These are phyloP conservation scores for Polylopha cassiicola DNA, from an alignment of 2,888 invertebrate genomes.

Conservation along the genomic window DNA sequence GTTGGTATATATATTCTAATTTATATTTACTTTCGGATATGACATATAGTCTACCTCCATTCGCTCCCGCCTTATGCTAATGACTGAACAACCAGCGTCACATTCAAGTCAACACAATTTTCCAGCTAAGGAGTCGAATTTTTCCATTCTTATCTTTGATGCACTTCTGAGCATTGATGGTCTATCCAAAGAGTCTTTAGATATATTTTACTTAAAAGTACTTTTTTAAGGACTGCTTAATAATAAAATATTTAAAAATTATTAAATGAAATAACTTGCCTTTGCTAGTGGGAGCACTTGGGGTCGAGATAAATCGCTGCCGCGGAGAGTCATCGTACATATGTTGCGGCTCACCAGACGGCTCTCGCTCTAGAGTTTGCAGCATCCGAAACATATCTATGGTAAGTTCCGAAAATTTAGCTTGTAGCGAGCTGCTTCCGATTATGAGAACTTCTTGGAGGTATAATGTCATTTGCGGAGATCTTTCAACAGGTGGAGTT, in stretches of 20 bases:
- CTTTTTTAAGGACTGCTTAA: too few species aligned
- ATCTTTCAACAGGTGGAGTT: slow-evolving; percentile 92
- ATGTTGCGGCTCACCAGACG: slow-evolving; percentile 88
- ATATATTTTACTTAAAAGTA: too few species aligned
- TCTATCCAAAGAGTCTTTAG: too few species aligned
- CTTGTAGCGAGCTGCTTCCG: slow-evolving; percentile 95
- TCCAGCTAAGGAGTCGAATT: too few species aligned
- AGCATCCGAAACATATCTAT: slow-evolving; percentile 99
- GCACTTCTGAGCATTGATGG: too few species aligned
- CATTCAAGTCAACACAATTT: too few species aligned
- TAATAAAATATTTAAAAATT: not conserved
- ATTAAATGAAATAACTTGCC: slow-evolving; percentile 30
- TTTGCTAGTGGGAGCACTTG: slow-evolving; percentile 53
- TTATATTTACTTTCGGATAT: too few species aligned
- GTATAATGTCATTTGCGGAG: slow-evolving; percentile 89
- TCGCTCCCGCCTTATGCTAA: too few species aligned
- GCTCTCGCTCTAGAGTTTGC: slow-evolving; percentile 95
- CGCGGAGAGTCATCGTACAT: slow-evolving; percentile 70
- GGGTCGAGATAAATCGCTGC: slow-evolving; percentile 73
- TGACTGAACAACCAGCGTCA: too few species aligned
- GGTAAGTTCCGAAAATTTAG: slow-evolving; percentile 96
- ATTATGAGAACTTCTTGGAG: slow-evolving; percentile 96
- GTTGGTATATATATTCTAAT: too few species aligned
- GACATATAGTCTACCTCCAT: too few species aligned
- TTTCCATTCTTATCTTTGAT: too few species aligned